Conservation (phyloP, 2,888 invertebrate species). For the Yponomeuta plumbellus region DNA sequence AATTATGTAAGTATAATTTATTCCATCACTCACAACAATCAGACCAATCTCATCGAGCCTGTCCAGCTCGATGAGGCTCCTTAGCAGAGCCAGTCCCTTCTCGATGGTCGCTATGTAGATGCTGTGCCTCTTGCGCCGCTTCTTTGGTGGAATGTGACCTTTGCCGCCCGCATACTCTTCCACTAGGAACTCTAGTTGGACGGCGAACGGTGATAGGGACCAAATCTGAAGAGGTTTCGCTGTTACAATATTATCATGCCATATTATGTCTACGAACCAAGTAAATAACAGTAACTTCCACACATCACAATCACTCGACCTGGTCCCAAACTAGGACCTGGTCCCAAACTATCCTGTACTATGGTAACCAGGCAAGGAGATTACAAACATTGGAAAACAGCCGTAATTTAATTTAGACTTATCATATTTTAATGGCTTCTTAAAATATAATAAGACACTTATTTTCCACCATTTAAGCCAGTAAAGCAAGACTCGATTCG, state of each 20-base stretch:
- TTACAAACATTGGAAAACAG: no score
- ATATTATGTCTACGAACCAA: no score
- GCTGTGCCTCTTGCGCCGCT: conserved; percentile 83
- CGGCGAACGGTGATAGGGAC: conserved; percentile 89
- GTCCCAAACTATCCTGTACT: no score
- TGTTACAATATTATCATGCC: neutral
- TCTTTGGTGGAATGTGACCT: conserved; percentile 91
- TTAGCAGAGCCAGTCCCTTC: conserved; percentile 90
- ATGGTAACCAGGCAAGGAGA: no score
- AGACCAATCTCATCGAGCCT: conserved; percentile 87
- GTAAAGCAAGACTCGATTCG: no score
- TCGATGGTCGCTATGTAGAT: conserved; percentile 97
- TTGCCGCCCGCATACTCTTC: conserved; percentile 97
- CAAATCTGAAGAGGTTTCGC: conserved; percentile 78
- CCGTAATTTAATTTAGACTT: no score
- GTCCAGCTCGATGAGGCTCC: conserved; percentile 87
- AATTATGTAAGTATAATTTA: neutral
- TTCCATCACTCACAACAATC: conserved; percentile 66
- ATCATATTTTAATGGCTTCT: no score
- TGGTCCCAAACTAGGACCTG: no score
- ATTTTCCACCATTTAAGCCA: no score
- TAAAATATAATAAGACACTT: no score
- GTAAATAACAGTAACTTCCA: no score
- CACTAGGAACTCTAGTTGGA: conserved; percentile 90
- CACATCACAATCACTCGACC: no score